Evolutionary conservation across 2,113 vertebrate genomes (phyloP), one percentile per base, ranked within the genome.

Genomic region (Plecotus auritus): DNA sequence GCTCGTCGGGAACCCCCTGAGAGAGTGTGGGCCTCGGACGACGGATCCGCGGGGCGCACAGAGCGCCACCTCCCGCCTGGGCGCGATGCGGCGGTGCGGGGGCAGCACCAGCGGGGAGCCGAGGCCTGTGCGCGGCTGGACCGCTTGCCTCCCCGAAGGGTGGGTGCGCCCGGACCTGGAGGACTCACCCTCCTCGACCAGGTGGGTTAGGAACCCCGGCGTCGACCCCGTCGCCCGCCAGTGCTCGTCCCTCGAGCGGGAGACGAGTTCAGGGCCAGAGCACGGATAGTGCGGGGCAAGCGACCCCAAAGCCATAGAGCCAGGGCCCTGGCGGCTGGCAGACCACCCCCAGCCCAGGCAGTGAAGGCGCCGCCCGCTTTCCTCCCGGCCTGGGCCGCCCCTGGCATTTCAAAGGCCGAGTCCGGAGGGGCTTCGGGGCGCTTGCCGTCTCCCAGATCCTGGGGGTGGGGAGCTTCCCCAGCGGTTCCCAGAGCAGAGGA

Each of bases 31-130:
- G 85, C 74, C 81, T 82, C 80, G 32, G 3, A 49, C 77, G 35
- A 64, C 42, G 28, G 51, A 70, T 88, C 67, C 49, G 18, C 56
- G 2, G 85, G 95, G 51, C 82, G 72, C 83, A 8, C 89, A 93
- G 96, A 97, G 96, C 96, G 96, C 97, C 96, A 59, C 93, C 96
- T 95, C 95, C 83, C 94, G 95, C 89, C 83, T 30, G 32, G 51
- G 82, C 47, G 40, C 59, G 2, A 40, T 77, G 35, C 85, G 0
- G 64, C 45, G 30, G 8, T 17, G 90, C 80, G 49, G 54, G 93
- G 95, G 56, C 70, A 81, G 30, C 4, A 54, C 22, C 51, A 16
- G n/a, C 42, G 3, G 23, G 45, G 51, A 72, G 10, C 32, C 40
- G 28, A 49, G 23, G 61, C 91, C 88, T 23, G 90, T 66, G 32